Evolutionary conservation across 2,888 invertebrate genomes (phyloP).

Genomic region (Ichneumoninae sp.): DNA sequence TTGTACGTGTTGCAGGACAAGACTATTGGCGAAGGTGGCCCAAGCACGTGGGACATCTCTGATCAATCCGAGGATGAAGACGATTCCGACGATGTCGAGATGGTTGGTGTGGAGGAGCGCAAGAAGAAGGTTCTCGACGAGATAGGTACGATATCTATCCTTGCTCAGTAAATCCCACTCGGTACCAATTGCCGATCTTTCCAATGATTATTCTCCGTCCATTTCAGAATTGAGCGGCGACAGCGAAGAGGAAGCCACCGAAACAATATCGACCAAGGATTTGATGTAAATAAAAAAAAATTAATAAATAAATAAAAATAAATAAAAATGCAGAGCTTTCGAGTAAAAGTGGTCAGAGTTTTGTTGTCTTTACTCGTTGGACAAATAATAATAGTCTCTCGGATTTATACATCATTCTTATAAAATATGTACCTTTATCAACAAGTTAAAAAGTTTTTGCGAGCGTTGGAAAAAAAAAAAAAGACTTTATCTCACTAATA

Average conservation of each 20-base stretch:
- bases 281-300: constrained; percentile 68
- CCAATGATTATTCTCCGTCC: constrained; percentile 31
- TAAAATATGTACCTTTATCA: constrained; percentile 78
- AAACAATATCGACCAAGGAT: constrained; percentile 77
- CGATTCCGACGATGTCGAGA: constrained; percentile 78
- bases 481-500: constrained; percentile 55
- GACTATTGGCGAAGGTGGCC: constrained; percentile 78
- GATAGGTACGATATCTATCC: constrained; percentile 76
- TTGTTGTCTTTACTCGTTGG: constrained; percentile 56
- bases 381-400: constrained; percentile 65
- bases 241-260: constrained; percentile 84
- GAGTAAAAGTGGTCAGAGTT: constrained; percentile 60
- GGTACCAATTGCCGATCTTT: constrained; percentile 37
- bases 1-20: constrained; percentile 75
- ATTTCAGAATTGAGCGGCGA: constrained; percentile 83
- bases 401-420: constrained; percentile 74
- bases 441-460: constrained; percentile 72
- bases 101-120: constrained; percentile 75
- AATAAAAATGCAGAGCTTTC: constrained; percentile 35
- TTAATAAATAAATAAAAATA: constrained; percentile 28
- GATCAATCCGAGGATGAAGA: constrained; percentile 78
- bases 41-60: constrained; percentile 76
- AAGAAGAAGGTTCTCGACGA: constrained; percentile 76
- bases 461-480: constrained; percentile 72
- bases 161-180: constrained; percentile 46